phyloP scores from a whole-genome alignment of 2,888 invertebrate genomes.

The Agrilus cyanescens region DNA sequence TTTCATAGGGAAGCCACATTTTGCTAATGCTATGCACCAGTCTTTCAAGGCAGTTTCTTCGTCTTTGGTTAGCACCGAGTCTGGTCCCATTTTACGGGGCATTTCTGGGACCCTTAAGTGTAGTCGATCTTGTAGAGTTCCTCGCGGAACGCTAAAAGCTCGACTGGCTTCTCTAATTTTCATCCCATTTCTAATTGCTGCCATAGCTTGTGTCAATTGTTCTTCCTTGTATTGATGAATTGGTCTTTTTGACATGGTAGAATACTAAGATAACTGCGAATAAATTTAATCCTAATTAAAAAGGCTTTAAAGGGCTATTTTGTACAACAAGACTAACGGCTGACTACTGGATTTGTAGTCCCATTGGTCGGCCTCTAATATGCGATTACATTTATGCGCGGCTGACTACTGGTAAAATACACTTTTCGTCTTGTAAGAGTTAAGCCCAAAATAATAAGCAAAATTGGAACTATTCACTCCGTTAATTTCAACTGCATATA shows the following conservation, averaged over 20 bases:
- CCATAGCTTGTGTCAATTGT: not conserved
- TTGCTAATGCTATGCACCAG: conserved; percentile 18
- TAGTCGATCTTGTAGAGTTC: conserved; percentile 6
- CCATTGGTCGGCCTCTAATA: too few species aligned
- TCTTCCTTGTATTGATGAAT: not conserved
- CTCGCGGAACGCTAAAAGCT: conserved; percentile 1
- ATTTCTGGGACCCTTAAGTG: conserved; percentile 13
- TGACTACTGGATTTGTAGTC: too few species aligned
- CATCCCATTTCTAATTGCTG: not conserved
- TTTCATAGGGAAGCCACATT: conserved; percentile 21
- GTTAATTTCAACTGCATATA: too few species aligned
- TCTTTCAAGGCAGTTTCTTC: conserved; percentile 17
- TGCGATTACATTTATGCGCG: too few species aligned
- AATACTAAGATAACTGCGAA: too few species aligned
- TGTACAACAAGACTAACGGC: too few species aligned
- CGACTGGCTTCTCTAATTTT: conserved; percentile 3
- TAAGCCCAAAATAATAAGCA: too few species aligned
- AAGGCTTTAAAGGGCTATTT: too few species aligned
- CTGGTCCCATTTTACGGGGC: conserved; percentile 16
- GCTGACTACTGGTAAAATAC: too few species aligned
- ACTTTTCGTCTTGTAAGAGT: too few species aligned
- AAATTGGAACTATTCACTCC: too few species aligned
- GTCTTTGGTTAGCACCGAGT: conserved; percentile 13
- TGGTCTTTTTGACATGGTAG: not conserved
- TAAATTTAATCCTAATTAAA: too few species aligned